Conservation (phyloP, 2,797 vertebrate genomes). For the Bryconaethiops microstoma region DNA sequence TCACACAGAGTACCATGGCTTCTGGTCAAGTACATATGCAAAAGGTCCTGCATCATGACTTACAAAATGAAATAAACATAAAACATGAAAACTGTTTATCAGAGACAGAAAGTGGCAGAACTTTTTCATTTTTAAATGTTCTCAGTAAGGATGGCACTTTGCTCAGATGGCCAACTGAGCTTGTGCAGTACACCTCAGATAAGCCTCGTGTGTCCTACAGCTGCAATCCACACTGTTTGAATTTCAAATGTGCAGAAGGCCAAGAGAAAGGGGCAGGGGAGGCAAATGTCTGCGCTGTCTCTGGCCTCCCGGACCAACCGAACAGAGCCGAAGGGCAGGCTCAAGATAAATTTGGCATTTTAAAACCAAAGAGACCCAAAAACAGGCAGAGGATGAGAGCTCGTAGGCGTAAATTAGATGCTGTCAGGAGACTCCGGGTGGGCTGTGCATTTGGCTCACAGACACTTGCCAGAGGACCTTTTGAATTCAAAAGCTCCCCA, state of each 20-base stretch:
- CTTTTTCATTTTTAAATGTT: constrained; percentile 80
- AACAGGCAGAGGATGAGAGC: constrained; percentile 68
- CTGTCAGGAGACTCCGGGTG: constrained; percentile 72
- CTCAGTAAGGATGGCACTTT: constrained; percentile 85
- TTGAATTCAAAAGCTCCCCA: constrained; percentile 71
- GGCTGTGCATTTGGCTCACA: constrained; percentile 65
- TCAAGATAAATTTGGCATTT: constrained; percentile 75
- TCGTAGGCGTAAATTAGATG: constrained; percentile 79
- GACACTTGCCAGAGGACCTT: constrained; percentile 67
- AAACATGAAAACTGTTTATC: constrained; percentile 38
- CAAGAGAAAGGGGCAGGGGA: constrained; percentile 50
- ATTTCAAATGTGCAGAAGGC: constrained; percentile 76
- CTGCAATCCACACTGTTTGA: constrained; percentile 87
- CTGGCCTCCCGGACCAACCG: constrained; percentile 69
- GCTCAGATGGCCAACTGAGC: constrained; percentile 88
- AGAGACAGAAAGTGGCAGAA: constrained; percentile 58
- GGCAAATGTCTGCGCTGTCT: constrained; percentile 54
- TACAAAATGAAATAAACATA: constrained; percentile 10
- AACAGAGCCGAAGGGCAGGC: constrained; percentile 72
- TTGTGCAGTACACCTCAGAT: constrained; percentile 89
- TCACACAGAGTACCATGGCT: constrained; percentile 38
- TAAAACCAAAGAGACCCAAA: constrained; percentile 83
- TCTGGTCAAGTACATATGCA: constrained; percentile 37
- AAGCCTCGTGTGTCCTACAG: constrained; percentile 91
- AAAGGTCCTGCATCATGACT: constrained; percentile 23